Evolutionary conservation across 1,140 invertebrate genomes (phyloP).

Genomic region (Dinoponera quadriceps): DNA sequence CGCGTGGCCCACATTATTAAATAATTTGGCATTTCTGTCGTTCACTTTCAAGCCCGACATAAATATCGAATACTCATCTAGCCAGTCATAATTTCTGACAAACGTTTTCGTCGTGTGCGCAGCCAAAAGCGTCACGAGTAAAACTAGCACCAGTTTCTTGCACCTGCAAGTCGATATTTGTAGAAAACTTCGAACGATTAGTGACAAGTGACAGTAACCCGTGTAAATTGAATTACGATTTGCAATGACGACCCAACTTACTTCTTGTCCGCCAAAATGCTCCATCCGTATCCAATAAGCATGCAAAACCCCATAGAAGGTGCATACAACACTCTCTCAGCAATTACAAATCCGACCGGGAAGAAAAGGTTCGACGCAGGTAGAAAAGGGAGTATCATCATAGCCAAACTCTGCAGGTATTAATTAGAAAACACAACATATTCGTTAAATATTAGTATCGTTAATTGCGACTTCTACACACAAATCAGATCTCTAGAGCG

Average conservation of each 20-base stretch:
- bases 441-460: conserved; percentile 36
- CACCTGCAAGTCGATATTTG: conserved; percentile 73
- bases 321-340: conserved; percentile 97
- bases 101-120: conserved; percentile 93
- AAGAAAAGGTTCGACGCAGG: conserved; percentile 99
- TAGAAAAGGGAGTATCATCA: conserved; percentile 96
- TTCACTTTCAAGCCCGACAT: conserved; percentile 96
- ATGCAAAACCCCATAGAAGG: conserved; percentile 99
- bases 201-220: neutral
- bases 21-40: conserved; percentile 96
- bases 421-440: conserved; percentile 12
- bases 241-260: conserved; percentile 72
- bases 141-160: conserved; percentile 88
- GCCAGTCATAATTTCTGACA: conserved; percentile 96
- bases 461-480: conserved; percentile 12
- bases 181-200: neutral
- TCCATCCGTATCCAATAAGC: conserved; percentile 93
- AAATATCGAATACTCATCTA: conserved; percentile 96
- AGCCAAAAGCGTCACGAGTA: conserved; percentile 89
- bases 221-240: neutral
- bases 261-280: conserved; percentile 85
- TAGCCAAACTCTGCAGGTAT: conserved; percentile 90
- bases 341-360: conserved; percentile 98
- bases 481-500: conserved; percentile 6
- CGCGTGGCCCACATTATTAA: conserved; percentile 98